phyloP scores from a whole-genome alignment of 1,140 invertebrate species.

The Pachypeltis micranthus region DNA sequence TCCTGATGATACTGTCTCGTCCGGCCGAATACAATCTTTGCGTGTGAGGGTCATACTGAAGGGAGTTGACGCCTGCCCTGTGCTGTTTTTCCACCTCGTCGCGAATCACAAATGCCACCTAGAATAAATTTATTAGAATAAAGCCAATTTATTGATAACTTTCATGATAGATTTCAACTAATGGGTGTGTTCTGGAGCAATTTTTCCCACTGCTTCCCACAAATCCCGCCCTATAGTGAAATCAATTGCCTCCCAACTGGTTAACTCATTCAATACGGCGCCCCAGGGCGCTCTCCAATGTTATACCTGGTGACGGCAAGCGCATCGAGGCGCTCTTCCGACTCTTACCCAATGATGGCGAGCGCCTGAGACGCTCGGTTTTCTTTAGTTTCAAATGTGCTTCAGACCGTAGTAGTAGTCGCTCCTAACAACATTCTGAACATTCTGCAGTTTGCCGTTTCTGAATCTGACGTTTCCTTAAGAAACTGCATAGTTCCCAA shows the following conservation, averaged over 20 bases:
- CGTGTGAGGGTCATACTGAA: conserved; percentile 81
- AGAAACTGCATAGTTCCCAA: too few relatives aligned
- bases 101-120: conserved; percentile 97
- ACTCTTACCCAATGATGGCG: too few relatives aligned
- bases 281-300: background rate
- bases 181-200: background rate
- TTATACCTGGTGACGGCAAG: too few relatives aligned
- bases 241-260: too few relatives aligned
- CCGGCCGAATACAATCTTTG: conserved; percentile 92
- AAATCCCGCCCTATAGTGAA: background rate
- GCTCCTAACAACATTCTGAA: too few relatives aligned
- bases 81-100: conserved; percentile 90
- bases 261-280: background rate
- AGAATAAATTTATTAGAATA: background rate
- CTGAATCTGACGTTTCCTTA: too few relatives aligned
- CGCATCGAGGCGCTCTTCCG: too few relatives aligned
- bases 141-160: background rate
- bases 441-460: too few relatives aligned
- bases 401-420: too few relatives aligned
- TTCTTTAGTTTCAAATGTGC: too few relatives aligned
- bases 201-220: background rate
- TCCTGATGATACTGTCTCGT: conserved; percentile 94
- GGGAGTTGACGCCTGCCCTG: conserved; percentile 87
- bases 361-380: too few relatives aligned
- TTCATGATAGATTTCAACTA: background rate